Evolutionary conservation across 2,888 invertebrate species (phyloP).

Genomic region (Lochmaea capreae): DNA sequence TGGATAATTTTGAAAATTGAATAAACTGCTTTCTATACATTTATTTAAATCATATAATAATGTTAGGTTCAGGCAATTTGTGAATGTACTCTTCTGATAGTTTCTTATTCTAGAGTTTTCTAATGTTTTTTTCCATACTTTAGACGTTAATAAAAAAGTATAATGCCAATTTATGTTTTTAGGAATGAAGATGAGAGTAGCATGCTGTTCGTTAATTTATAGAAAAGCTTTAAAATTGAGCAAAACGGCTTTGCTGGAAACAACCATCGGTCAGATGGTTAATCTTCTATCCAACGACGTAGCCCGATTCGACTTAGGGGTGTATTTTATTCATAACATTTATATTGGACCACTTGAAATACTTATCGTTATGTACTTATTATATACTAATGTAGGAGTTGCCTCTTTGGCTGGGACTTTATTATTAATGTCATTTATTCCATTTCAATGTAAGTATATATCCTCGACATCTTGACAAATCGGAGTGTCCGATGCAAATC

Average conservation of each 20-base stretch:
- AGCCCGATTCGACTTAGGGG: slow-evolving; percentile 77
- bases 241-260: slow-evolving; percentile 85
- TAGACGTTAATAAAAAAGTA: too few relatives aligned
- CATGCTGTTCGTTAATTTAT: slow-evolving; percentile 39
- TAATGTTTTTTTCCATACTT: too few relatives aligned
- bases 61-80: too few relatives aligned
- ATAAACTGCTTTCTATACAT: too few relatives aligned
- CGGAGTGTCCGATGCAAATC: too few relatives aligned
- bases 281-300: slow-evolving; percentile 84
- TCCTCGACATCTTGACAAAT: neutral
- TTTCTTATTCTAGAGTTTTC: too few relatives aligned
- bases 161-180: neutral
- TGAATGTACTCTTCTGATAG: too few relatives aligned
- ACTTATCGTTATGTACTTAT: slow-evolving; percentile 68
- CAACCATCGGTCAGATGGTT: slow-evolving; percentile 74
- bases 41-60: too few relatives aligned
- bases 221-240: slow-evolving; percentile 69
- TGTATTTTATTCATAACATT: slow-evolving; percentile 41
- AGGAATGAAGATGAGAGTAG: slow-evolving; percentile 79
- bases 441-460: slow-evolving; percentile 52
- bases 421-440: slow-evolving; percentile 58
- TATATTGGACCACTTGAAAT: slow-evolving; percentile 67
- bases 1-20: too few relatives aligned
- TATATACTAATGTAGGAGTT: slow-evolving; percentile 63
- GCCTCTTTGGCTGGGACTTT: slow-evolving; percentile 62